phyloP scores from a whole-genome alignment of 2,888 invertebrate genomes.

The Calliphora vomitoria region DNA sequence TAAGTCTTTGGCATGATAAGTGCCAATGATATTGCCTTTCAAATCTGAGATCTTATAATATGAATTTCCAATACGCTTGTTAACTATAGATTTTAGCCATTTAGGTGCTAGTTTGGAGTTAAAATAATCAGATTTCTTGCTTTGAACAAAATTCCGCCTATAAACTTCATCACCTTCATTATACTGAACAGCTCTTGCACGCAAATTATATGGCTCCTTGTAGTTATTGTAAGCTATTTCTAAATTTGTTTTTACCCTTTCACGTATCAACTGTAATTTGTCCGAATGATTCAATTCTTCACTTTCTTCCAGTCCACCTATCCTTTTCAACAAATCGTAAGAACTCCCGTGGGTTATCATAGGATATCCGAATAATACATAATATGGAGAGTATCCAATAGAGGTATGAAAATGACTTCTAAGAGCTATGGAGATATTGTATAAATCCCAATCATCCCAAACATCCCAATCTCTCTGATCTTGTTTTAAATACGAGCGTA shows the following conservation, averaged over 20 bases:
- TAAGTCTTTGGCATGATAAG: too few species aligned
- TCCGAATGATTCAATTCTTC: conserved; percentile 12
- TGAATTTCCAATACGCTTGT: conserved; percentile 32
- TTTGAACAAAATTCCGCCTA: conserved; percentile 24
- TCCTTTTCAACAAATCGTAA: conserved; percentile 45
- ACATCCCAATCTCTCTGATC: conserved; percentile 60
- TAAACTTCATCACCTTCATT: conserved; percentile 14
- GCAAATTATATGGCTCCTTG: too few species aligned
- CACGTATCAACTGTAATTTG: conserved; percentile 12
- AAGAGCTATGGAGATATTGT: conserved; percentile 46
- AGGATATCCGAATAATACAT: conserved; percentile 54
- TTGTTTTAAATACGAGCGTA: conserved; percentile 2
- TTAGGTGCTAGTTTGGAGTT: conserved; percentile 34
- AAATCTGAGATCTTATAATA: conserved; percentile 47
- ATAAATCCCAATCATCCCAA: too few species aligned
- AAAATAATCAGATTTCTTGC: conserved; percentile 13
- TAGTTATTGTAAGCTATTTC: too few species aligned
- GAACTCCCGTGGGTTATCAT: conserved; percentile 50
- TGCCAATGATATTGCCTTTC: conserved; percentile 20
- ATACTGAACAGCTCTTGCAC: neutral
- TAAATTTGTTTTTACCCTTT: conserved; percentile 3
- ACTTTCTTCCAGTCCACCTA: conserved; percentile 33
- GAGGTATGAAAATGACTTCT: conserved; percentile 51
- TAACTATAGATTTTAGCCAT: conserved; percentile 40
- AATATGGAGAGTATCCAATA: conserved; percentile 55